Conservation (phyloP, 2,113 vertebrate genomes). For the Ifrita kowaldi region DNA sequence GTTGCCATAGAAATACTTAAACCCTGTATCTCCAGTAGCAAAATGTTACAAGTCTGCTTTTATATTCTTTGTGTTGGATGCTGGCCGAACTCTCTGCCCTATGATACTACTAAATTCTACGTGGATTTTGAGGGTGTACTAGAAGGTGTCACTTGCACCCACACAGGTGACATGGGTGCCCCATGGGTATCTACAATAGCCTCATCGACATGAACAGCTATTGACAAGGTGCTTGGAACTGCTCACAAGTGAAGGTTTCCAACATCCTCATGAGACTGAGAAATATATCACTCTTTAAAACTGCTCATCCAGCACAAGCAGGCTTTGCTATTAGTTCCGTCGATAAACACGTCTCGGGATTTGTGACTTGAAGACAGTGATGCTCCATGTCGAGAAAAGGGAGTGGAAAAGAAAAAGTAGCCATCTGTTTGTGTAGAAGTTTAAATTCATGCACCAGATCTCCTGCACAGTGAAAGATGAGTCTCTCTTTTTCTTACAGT, state of each 20-base stretch:
- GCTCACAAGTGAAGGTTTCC: not conserved
- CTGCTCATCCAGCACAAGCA: not conserved
- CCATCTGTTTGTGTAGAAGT: conserved; percentile 12
- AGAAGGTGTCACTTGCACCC: not conserved
- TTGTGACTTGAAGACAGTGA: not conserved
- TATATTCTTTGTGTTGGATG: not conserved
- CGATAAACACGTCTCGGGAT: not conserved
- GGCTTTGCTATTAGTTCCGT: conserved; percentile 17
- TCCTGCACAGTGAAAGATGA: not conserved
- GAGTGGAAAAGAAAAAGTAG: conserved; percentile 7
- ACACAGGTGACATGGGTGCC: not conserved
- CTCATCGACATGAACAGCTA: not conserved
- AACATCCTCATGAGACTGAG: not conserved
- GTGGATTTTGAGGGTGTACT: not conserved
- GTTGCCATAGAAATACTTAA: not conserved
- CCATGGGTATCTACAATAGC: not conserved
- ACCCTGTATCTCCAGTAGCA: not conserved
- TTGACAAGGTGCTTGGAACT: not conserved
- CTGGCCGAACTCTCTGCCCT: not conserved
- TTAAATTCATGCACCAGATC: not conserved
- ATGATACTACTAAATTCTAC: not conserved
- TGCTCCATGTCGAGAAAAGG: not conserved
- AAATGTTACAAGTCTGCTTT: not conserved
- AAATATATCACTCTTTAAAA: not conserved
- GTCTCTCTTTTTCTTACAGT: not conserved